Evolutionary conservation across 2,797 vertebrate species (phyloP).

Genomic region (Pangasius macronema): DNA sequence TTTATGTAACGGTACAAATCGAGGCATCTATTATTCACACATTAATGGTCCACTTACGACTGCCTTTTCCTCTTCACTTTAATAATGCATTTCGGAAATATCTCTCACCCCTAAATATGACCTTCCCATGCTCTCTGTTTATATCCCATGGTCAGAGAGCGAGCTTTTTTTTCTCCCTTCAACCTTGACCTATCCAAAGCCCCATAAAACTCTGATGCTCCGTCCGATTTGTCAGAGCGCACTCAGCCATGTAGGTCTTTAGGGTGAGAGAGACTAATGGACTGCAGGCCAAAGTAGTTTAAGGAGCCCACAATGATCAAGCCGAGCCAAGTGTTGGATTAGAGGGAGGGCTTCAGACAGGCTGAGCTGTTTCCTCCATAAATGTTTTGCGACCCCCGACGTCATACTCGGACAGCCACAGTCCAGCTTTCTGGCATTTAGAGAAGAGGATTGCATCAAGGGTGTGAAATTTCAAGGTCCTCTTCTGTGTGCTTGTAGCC

Average conservation of each 20-base stretch:
- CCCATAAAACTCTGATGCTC: neutral
- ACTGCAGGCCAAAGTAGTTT: constrained; percentile 49
- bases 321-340: constrained; percentile 44
- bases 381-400: constrained; percentile 23
- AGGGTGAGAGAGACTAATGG: constrained; percentile 20
- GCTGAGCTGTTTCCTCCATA: constrained; percentile 46
- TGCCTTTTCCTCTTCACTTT: neutral
- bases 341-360: constrained; percentile 56
- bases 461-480: neutral
- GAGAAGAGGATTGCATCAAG: constrained; percentile 21
- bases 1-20: constrained; percentile 23
- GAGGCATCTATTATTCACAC: constrained; percentile 24
- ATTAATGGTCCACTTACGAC: constrained; percentile 26
- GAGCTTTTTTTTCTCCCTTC: neutral
- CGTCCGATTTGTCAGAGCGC: constrained; percentile 5
- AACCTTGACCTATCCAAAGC: constrained; percentile 14
- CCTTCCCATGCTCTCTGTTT: neutral
- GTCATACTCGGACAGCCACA: neutral
- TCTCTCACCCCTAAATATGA: neutral
- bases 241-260: constrained; percentile 1
- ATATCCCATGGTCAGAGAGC: constrained; percentile 2
- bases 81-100: constrained; percentile 17
- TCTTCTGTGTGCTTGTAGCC: neutral
- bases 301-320: constrained; percentile 47
- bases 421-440: constrained; percentile 43